Conservation (phyloP, 2,113 vertebrate species). For the chimpanzee (Pan troglodytes) region NHGRI_mPanTro3-v2.1_pri NC_072401.2:111344001-111344500, state of each 20-base stretch:
- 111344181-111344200: background rate
- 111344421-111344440: background rate
- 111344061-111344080: background rate
- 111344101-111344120: background rate
- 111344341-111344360: background rate
- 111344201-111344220: background rate
- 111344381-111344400: background rate
- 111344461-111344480: background rate
- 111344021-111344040: background rate
- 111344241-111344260: background rate
- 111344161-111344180: background rate
- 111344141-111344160: background rate
- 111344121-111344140: background rate
- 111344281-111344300: background rate
- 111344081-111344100: background rate
- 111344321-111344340: background rate
- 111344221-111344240: background rate
- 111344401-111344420: background rate
- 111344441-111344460: background rate
- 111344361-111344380: background rate
- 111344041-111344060: background rate
- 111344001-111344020: background rate
- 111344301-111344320: background rate
- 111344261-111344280: background rate
- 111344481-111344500: background rate